These are phyloP conservation scores for Lycaena phlaeas DNA, from an alignment of 2,888 invertebrate species.

Conservation along the genomic window DNA sequence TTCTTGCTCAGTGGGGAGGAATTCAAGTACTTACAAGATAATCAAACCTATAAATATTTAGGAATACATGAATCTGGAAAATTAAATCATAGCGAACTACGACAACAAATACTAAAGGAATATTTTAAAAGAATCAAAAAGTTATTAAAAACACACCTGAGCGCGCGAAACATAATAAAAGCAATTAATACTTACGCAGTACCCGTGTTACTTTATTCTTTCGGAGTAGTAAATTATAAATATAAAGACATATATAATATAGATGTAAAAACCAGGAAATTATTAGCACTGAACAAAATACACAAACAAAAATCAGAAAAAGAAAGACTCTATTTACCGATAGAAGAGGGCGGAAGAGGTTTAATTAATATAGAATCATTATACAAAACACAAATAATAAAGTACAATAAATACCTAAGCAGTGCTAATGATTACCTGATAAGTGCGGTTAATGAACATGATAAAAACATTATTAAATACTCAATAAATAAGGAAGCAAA, in stretches of 20 bases:
- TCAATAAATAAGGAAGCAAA: slow-evolving; percentile 13
- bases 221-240: slow-evolving; percentile 10
- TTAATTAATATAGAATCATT: slow-evolving; percentile 11
- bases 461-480: slow-evolving; percentile 14
- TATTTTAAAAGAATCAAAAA: slow-evolving; percentile 11
- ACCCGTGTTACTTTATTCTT: slow-evolving; percentile 6
- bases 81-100: slow-evolving; percentile 14
- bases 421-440: slow-evolving; percentile 10
- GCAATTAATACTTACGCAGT: slow-evolving; percentile 8
- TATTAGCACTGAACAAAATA: slow-evolving; percentile 14
- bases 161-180: slow-evolving; percentile 10
- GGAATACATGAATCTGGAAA: slow-evolving; percentile 14
- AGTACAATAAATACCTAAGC: slow-evolving; percentile 13
- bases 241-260: slow-evolving; percentile 4
- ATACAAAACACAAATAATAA: slow-evolving; percentile 15
- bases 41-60: slow-evolving; percentile 12
- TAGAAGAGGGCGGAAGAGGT: slow-evolving; percentile 14
- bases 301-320: slow-evolving; percentile 19
- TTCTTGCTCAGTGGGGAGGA: slow-evolving; percentile 13
- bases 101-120: slow-evolving; percentile 12
- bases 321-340: slow-evolving; percentile 17
- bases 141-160: slow-evolving; percentile 6
- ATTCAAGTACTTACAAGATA: slow-evolving; percentile 5
- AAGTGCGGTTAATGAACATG: slow-evolving; percentile 11
- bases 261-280: slow-evolving; percentile 15